Base-by-base conservation (phyloP, 2,797 vertebrate genomes). In the Alfaro cultratus region DNA sequence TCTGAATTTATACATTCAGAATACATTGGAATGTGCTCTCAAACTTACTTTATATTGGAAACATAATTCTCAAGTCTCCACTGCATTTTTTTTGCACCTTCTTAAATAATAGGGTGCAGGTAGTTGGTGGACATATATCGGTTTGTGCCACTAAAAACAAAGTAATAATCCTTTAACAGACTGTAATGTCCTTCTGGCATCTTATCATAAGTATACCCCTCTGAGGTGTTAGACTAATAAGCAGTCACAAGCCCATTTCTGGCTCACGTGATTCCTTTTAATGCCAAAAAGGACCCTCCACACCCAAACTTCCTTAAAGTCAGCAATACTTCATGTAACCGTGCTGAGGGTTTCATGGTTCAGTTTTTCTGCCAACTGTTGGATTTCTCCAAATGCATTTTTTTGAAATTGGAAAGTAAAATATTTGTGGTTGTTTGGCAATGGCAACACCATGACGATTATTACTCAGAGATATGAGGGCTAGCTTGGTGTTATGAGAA, bases 321-420 rank as follows among this genome's bases (percentile, higher is more conserved):
- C 82, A 76, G 73, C 67, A 55, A 21, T 71, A 51, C 74, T 77
- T 83, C 23, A 57, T 12, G 79, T 83, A 71, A 77, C 31, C 60
- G 3, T 73, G 36, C 60, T 79, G 41, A 72, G 75, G 43, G 47
- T 75, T 73, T 78, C 75, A 62, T 53, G 75, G 43, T 77, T 82
- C 3, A 73, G 55, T 80, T 88, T 81, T 10, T 36, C 76, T 81
- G 29, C 45, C 70, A 82, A 73, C 70, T 23, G 43, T 74, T 5
- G 13, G 18, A 36, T 78, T 72, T 47, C 45, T 85, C 70, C 62
- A 86, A 82, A 62, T 85, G 29, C 47, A 53, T 78, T 87, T 74
- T 75, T 80, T 86, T 85, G 43, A 53, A 47, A 3, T 76, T 80
- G 72, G 81, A 88, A 92, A 88, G 78, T 83, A 39, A 83, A 76